These are phyloP conservation scores for Kryptopterus vitreolus DNA, from an alignment of 2,797 vertebrate genomes.

Conservation along the genomic window DNA sequence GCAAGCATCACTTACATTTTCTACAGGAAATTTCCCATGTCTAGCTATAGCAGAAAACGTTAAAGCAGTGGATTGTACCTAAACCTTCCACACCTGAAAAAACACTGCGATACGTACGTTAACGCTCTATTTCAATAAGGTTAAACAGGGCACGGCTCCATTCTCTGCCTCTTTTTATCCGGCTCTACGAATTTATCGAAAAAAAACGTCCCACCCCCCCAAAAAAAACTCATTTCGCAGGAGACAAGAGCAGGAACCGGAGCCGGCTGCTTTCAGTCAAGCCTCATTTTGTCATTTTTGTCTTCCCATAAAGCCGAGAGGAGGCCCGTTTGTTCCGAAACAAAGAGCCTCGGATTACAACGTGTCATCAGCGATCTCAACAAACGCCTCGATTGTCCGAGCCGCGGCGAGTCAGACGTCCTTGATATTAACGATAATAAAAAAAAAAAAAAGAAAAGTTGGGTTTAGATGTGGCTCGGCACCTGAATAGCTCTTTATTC, in stretches of 20 bases:
- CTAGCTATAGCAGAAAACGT: too few relatives aligned
- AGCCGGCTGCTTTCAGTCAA: slow-evolving; percentile 43
- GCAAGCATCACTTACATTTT: too few relatives aligned
- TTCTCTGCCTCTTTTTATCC: slow-evolving; percentile 49
- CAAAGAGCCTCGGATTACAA: slow-evolving; percentile 55
- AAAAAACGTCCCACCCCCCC: slow-evolving; percentile 45
- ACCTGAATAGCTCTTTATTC: slow-evolving; percentile 54
- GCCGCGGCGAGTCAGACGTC: slow-evolving; percentile 29
- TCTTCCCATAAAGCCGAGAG: slow-evolving; percentile 40
- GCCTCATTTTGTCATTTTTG: slow-evolving; percentile 44
- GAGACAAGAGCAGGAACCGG: slow-evolving; percentile 43
- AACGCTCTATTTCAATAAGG: slow-evolving; percentile 36
- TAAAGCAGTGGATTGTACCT: too few relatives aligned
- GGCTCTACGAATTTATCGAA: slow-evolving; percentile 49
- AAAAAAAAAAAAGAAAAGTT: slow-evolving; percentile 9
- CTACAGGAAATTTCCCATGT: too few relatives aligned
- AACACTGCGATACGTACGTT: slow-evolving; percentile 10
- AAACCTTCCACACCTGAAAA: too few relatives aligned
- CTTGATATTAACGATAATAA: slow-evolving; percentile 39
- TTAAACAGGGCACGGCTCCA: slow-evolving; percentile 15
- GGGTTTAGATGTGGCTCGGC: not conserved
- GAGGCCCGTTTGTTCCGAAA: slow-evolving; percentile 55
- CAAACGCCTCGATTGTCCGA: slow-evolving; percentile 43
- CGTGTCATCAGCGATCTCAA: slow-evolving; percentile 48
- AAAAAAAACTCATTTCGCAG: slow-evolving; percentile 53